A percentile compares a stretch with the other conserved stretches of the same genome.
Conservation (phyloP, 2,888 invertebrate species). For the Rhynchonema sp. region DNA sequence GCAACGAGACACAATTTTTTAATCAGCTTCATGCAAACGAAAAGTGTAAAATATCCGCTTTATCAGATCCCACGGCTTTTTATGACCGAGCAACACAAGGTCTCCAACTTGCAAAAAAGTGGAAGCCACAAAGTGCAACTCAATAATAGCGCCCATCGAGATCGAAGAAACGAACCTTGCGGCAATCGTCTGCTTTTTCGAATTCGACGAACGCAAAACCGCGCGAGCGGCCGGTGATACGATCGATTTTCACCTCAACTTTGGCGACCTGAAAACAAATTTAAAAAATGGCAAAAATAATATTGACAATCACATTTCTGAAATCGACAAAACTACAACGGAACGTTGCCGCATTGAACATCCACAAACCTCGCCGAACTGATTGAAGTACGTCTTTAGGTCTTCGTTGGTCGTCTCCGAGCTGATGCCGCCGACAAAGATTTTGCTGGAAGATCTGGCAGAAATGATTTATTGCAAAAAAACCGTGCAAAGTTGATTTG, state of each 20-base stretch:
- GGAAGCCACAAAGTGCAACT: too few species aligned
- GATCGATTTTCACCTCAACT: constrained; percentile 26
- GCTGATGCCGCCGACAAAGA: constrained; percentile 28
- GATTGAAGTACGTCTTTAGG: constrained; percentile 19
- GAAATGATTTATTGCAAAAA: neutral
- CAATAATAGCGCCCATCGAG: neutral
- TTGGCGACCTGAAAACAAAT: too few species aligned
- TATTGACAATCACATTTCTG: neutral
- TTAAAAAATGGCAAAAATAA: too few species aligned
- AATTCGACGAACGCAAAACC: constrained; percentile 29
- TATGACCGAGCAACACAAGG: too few species aligned
- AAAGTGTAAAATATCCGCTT: too few species aligned
- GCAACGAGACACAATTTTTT: too few species aligned
- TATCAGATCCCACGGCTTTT: too few species aligned
- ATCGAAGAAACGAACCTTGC: constrained; percentile 8
- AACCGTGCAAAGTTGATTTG: neutral
- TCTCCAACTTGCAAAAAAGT: too few species aligned
- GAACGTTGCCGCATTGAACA: too few species aligned
- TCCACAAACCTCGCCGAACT: constrained; percentile 26
- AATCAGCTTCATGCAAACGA: too few species aligned
- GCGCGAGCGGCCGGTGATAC: constrained; percentile 24
- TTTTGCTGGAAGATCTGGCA: constrained; percentile 18
- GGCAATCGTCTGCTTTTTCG: constrained; percentile 19
- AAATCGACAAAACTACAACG: constrained; percentile 2
- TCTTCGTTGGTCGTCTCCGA: constrained; percentile 25